phyloP scores from a whole-genome alignment of 1,140 invertebrate genomes.

The Pissodes strobi region DNA sequence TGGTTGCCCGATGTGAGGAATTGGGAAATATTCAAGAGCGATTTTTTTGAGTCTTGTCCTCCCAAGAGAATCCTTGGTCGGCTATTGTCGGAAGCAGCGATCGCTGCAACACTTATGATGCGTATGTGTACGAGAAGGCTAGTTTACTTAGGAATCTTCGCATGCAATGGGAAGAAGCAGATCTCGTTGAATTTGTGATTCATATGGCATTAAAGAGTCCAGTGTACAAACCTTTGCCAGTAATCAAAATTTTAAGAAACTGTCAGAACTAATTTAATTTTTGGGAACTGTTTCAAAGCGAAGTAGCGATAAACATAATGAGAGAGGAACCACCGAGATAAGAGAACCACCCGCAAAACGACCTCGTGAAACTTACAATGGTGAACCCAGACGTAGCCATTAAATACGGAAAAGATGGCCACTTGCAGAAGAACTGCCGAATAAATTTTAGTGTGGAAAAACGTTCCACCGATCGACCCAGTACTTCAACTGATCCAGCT shows the following conservation, averaged over 20 bases:
- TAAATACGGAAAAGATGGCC: background rate
- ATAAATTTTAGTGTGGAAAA: background rate
- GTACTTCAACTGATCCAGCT: too few relatives aligned
- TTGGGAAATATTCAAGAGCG: background rate
- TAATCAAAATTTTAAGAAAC: conserved; percentile 10
- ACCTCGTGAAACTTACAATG: background rate
- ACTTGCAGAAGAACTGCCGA: background rate
- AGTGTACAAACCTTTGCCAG: background rate
- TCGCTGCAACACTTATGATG: background rate
- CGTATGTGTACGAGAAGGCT: conserved; percentile 5
- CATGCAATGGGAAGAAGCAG: background rate
- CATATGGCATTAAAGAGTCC: background rate
- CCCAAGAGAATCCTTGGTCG: conserved; percentile 1
- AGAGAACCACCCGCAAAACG: background rate
- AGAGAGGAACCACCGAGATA: background rate
- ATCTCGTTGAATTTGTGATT: conserved; percentile 2
- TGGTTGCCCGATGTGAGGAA: background rate
- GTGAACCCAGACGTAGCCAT: background rate
- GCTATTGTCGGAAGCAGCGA: conserved; percentile 1
- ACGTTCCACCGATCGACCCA: background rate
- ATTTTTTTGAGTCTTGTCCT: background rate
- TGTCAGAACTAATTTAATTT: background rate
- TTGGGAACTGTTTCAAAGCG: background rate
- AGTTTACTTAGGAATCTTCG: background rate
- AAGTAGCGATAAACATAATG: background rate